phyloP scores from a whole-genome alignment of 2,797 vertebrate species.

The Pseudomugil gertrudae region DNA sequence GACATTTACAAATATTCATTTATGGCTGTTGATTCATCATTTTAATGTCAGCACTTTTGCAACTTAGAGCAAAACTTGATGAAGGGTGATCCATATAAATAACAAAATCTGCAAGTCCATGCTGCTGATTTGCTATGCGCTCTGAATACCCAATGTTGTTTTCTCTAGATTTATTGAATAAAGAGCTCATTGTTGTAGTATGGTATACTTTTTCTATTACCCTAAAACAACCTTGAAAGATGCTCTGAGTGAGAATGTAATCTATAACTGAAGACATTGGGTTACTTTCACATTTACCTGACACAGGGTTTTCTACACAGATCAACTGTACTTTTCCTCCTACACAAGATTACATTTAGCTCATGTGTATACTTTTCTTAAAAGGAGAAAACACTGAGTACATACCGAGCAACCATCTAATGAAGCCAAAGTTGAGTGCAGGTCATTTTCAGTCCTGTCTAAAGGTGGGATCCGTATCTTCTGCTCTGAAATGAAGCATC shows the following conservation, averaged over 20 bases:
- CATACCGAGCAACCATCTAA: conserved; percentile 48
- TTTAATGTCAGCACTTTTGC: conserved; percentile 7
- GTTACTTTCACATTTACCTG: conserved; percentile 29
- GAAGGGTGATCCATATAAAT: neutral
- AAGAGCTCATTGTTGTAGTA: conserved; percentile 1
- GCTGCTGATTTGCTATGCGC: neutral
- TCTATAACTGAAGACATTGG: conserved; percentile 16
- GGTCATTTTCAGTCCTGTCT: conserved; percentile 42
- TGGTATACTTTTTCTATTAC: neutral
- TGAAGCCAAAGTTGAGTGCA: conserved; percentile 39
- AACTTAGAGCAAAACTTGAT: conserved; percentile 11
- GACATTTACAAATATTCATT: conserved; percentile 3
- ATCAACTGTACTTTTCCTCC: conserved; percentile 8
- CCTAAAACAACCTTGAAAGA: conserved; percentile 19
- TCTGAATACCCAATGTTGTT: conserved; percentile 4
- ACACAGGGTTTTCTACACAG: conserved; percentile 6
- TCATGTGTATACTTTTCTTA: conserved; percentile 5
- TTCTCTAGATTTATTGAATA: conserved; percentile 1
- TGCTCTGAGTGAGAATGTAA: neutral
- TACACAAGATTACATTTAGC: neutral
- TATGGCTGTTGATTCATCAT: neutral
- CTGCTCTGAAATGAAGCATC: conserved; percentile 45
- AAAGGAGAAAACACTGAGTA: conserved; percentile 31
- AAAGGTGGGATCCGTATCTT: conserved; percentile 28
- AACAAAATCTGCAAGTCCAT: neutral